These are phyloP conservation scores for Actinia tenebrosa DNA, from an alignment of 64 coral and sea anemone genomes.

Conservation along the genomic window DNA sequence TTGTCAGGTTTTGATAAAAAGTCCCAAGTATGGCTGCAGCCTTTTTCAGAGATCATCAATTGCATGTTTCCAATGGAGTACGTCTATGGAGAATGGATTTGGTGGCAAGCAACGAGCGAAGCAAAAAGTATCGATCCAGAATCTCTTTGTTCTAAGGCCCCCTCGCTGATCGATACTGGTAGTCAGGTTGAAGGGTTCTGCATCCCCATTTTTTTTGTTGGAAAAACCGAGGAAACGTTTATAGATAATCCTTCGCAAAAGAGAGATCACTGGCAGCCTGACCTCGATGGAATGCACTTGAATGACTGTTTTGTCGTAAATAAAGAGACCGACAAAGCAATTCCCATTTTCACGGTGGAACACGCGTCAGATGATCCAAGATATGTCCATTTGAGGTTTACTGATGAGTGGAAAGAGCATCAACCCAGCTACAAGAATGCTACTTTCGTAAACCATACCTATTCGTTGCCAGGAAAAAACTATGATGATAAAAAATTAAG, in stretches of 20 bases:
- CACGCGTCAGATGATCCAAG: constrained; percentile 56
- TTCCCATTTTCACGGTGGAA: constrained; percentile 64
- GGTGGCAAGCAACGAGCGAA: constrained; percentile 18
- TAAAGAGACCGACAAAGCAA: neutral
- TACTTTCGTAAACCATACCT: constrained; percentile 37
- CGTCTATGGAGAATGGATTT: constrained; percentile 72
- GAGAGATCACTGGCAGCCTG: constrained; percentile 45
- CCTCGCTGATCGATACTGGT: constrained; percentile 18
- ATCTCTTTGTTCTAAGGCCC: neutral
- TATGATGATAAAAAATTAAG: neutral
- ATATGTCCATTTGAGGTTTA: constrained; percentile 58
- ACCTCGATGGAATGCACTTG: constrained; percentile 37
- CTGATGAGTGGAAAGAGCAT: constrained; percentile 51
- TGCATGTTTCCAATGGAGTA: constrained; percentile 79
- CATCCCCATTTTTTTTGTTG: constrained; percentile 37
- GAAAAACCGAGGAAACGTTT: constrained; percentile 10
- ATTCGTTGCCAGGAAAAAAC: neutral
- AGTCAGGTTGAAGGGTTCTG: constrained; percentile 79
- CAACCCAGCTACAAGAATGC: constrained; percentile 44
- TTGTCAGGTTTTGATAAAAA: constrained; percentile 40
- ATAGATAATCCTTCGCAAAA: neutral
- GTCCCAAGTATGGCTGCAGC: constrained; percentile 59
- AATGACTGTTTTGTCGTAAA: neutral
- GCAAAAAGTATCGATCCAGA: neutral
- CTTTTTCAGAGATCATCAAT: constrained; percentile 66